phyloP scores from a whole-genome alignment of 2,113 vertebrate genomes.

The Lagopus muta region DNA sequence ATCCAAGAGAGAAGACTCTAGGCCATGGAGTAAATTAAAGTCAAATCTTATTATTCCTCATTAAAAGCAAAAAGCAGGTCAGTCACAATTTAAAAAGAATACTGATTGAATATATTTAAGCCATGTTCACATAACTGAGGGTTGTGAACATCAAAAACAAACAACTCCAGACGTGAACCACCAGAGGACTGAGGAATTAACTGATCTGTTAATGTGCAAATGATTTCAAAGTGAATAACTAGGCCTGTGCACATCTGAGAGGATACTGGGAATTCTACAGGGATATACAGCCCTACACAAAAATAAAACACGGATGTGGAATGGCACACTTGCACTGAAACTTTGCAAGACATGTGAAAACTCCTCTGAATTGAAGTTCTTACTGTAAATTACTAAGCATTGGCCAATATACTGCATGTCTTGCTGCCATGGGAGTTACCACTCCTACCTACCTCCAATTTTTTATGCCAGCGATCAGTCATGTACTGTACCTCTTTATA shows the following conservation, averaged over 20 bases:
- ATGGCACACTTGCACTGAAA: background rate
- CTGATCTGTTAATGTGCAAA: background rate
- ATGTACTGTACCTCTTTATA: background rate
- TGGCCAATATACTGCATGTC: background rate
- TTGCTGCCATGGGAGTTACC: background rate
- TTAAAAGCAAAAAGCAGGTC: background rate
- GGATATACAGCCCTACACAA: background rate
- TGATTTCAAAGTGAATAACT: background rate
- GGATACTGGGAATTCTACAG: background rate
- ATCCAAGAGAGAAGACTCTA: background rate
- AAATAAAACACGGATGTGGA: background rate
- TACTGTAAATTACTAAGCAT: background rate
- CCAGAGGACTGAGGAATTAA: background rate
- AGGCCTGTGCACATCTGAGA: background rate
- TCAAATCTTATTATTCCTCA: background rate
- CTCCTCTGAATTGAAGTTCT: background rate
- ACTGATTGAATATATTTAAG: background rate
- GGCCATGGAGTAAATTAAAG: background rate
- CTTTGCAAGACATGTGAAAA: background rate
- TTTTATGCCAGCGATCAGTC: background rate
- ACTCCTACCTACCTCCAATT: background rate
- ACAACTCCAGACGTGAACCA: rapidly evolving
- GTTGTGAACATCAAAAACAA: background rate
- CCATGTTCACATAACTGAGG: background rate
- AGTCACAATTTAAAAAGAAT: background rate